These are phyloP conservation scores for Oscheius onirici DNA, from an alignment of 2,888 invertebrate species.

Conservation along the genomic window DNA sequence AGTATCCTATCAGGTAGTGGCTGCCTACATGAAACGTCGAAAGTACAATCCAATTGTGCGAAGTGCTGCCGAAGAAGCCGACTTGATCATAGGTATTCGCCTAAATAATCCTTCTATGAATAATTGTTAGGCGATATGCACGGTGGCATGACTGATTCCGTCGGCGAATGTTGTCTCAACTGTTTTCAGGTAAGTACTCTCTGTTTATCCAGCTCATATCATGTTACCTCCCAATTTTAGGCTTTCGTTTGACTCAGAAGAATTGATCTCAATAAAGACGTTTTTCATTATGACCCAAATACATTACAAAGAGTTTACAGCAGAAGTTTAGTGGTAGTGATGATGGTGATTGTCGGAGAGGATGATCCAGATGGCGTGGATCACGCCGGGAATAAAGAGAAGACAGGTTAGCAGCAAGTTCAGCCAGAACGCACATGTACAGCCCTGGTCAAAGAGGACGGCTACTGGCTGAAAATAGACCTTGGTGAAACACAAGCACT, in stretches of 20 bases:
- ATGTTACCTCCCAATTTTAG: not conserved
- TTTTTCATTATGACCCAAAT: constrained; percentile 13
- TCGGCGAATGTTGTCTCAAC: constrained; percentile 39
- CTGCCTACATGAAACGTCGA: constrained; percentile 43
- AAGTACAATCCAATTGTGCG: constrained; percentile 42
- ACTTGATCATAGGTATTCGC: constrained; percentile 35
- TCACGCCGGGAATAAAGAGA: constrained; percentile 37
- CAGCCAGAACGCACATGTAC: constrained; percentile 24
- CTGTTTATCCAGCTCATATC: not conserved
- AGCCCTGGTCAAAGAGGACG: constrained; percentile 36
- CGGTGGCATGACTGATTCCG: constrained; percentile 40
- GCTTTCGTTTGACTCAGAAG: not conserved
- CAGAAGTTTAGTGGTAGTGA: not conserved
- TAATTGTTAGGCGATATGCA: constrained; percentile 30
- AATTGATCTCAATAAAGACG: constrained; percentile 1
- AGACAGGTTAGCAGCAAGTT: constrained; percentile 31
- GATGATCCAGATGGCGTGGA: constrained; percentile 36
- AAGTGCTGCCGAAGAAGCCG: constrained; percentile 52
- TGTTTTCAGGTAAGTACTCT: constrained; percentile 35
- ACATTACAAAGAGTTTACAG: not conserved
- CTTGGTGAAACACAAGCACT: not conserved
- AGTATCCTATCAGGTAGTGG: constrained; percentile 34
- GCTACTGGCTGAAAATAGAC: constrained; percentile 33
- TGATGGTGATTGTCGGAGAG: not conserved
- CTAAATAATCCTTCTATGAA: not conserved